Conservation (phyloP, 2,797 vertebrate species). For the Cetoscarus ocellatus region DNA sequence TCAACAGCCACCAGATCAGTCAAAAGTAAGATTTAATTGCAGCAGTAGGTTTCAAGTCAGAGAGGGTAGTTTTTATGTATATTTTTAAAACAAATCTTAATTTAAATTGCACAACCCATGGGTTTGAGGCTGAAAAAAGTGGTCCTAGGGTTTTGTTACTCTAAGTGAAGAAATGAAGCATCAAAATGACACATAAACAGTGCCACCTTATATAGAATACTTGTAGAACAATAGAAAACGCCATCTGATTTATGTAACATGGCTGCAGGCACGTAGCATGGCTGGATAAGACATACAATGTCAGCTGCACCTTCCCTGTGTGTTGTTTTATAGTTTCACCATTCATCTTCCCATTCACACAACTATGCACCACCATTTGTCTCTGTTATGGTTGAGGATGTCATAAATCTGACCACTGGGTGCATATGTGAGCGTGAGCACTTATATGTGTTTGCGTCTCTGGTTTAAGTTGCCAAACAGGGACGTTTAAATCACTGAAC, state of each 20-base stretch:
- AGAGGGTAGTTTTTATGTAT: too few species aligned
- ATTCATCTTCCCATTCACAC: constrained; percentile 70
- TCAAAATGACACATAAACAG: constrained; percentile 42
- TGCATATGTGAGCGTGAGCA: constrained; percentile 1
- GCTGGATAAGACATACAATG: constrained; percentile 51
- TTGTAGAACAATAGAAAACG: constrained; percentile 50
- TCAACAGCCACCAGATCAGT: too few species aligned
- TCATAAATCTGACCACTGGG: constrained; percentile 70
- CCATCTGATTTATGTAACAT: constrained; percentile 42
- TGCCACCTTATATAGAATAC: constrained; percentile 13
- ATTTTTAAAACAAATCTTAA: too few species aligned
- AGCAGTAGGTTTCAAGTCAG: background rate
- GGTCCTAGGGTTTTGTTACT: too few species aligned
- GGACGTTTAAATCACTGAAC: constrained; percentile 22
- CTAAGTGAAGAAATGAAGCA: constrained; percentile 31
- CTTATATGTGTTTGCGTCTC: constrained; percentile 32
- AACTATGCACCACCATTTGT: constrained; percentile 73
- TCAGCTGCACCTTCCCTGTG: constrained; percentile 52
- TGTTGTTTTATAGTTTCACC: constrained; percentile 58
- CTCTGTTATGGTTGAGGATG: constrained; percentile 68
- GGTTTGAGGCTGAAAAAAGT: too few species aligned
- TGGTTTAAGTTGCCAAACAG: constrained; percentile 62
- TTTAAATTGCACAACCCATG: background rate
- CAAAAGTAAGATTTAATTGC: too few species aligned
- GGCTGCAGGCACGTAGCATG: constrained; percentile 33